These are phyloP conservation scores for Thera obeliscata DNA, from an alignment of 2,888 invertebrate genomes.

Conservation along the genomic window DNA sequence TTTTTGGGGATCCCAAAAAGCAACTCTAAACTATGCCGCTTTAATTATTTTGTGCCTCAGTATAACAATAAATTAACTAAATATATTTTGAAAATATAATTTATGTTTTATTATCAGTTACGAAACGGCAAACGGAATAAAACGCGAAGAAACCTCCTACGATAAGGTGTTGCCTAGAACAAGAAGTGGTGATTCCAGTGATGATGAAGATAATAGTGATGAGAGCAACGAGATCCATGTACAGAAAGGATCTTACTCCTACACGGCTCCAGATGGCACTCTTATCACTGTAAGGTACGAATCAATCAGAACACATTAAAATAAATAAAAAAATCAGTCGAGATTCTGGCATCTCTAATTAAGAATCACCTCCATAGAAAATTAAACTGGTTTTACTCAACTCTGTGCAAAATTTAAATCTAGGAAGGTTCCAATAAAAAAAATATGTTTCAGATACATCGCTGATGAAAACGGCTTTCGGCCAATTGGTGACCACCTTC, in stretches of 20 bases:
- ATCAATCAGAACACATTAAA: not conserved
- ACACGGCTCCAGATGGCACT: conserved; percentile 89
- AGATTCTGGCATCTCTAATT: no score
- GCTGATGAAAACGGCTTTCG: conserved; percentile 90
- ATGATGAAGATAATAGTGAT: conserved; percentile 74
- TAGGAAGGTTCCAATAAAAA: not conserved
- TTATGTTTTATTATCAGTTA: conserved; percentile 78
- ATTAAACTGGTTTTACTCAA: no score
- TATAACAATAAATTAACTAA: no score
- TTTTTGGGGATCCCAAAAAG: no score
- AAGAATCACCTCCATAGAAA: no score
- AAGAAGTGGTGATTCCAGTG: conserved; percentile 72
- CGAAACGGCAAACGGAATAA: conserved; percentile 91
- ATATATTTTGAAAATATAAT: not conserved
- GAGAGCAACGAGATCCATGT: conserved; percentile 85
- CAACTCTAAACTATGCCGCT: no score
- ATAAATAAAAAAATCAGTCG: not conserved
- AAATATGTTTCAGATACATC: conserved; percentile 77
- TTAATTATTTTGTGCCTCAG: no score
- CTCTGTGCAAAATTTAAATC: no score
- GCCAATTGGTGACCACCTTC: conserved; percentile 84
- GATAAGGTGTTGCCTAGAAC: conserved; percentile 85
- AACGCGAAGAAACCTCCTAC: conserved; percentile 89
- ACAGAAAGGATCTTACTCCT: conserved; percentile 87
- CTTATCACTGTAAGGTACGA: conserved; percentile 84